phyloP scores from a whole-genome alignment of 2,113 vertebrate species.

The Mystacornis crossleyi region DNA sequence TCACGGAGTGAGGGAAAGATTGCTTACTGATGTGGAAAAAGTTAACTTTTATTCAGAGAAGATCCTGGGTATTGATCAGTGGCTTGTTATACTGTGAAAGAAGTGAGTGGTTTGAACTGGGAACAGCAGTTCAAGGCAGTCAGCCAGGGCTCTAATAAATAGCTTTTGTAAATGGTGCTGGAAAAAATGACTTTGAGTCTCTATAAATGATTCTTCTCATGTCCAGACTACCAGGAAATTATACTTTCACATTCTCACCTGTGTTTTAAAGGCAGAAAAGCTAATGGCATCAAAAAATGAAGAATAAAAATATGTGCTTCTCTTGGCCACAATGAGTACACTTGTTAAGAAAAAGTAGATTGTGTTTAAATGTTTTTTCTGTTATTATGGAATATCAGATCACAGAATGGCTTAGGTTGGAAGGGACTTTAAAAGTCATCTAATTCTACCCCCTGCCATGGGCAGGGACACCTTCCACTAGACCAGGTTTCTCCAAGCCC shows the following conservation, averaged over 20 bases:
- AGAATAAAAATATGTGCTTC: background rate
- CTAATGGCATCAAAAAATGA: background rate
- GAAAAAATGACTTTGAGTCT: background rate
- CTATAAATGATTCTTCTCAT: background rate
- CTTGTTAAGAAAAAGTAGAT: background rate
- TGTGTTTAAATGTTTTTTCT: background rate
- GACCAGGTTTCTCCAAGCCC: background rate
- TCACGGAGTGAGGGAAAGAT: background rate
- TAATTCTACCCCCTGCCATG: background rate
- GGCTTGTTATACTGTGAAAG: background rate
- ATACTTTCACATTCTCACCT: background rate
- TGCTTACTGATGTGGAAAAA: background rate
- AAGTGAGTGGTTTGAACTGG: background rate
- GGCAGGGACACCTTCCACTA: background rate
- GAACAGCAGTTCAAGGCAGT: background rate
- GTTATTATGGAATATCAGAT: background rate
- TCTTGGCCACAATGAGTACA: background rate
- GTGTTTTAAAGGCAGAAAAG: background rate
- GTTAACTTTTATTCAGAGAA: background rate
- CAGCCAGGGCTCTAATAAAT: background rate
- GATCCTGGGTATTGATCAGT: background rate
- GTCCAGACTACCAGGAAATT: background rate
- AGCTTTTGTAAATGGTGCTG: background rate
- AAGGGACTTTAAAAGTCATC: background rate
- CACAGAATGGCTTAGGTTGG: background rate